Evolutionary conservation across 2,113 vertebrate genomes (phyloP).

Genomic region (Cinclus cinclus): DNA sequence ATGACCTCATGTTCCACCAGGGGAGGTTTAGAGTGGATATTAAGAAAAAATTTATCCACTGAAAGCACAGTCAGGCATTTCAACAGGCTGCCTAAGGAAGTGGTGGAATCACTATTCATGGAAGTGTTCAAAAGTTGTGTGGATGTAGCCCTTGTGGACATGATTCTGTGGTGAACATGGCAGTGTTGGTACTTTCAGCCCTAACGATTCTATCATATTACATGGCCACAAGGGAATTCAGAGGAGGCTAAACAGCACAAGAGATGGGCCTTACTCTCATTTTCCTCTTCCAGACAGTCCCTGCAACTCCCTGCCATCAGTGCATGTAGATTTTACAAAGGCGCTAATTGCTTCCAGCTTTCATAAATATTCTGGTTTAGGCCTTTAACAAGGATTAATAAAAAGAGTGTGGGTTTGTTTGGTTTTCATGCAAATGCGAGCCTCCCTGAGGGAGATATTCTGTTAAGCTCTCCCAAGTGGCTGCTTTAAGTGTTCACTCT

Average conservation of each 20-base stretch:
- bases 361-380: constrained; percentile 55
- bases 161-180: not conserved
- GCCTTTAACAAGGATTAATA: constrained; percentile 62
- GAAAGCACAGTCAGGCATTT: not conserved
- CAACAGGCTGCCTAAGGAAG: not conserved
- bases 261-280: not conserved
- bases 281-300: not conserved
- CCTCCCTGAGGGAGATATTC: constrained; percentile 39
- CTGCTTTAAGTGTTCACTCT: constrained; percentile 43
- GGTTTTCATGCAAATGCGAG: constrained; percentile 66
- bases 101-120: not conserved
- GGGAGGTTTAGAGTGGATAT: not conserved
- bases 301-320: not conserved
- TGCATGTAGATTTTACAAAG: constrained; percentile 47
- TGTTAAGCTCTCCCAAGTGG: constrained; percentile 39
- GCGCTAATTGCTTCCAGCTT: constrained; percentile 51
- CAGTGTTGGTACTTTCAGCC: not conserved
- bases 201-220: not conserved
- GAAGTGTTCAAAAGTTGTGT: not conserved
- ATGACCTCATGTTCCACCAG: rapidly evolving
- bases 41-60: not conserved
- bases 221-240: not conserved
- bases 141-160: not conserved
- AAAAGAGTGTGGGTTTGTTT: constrained; percentile 43
- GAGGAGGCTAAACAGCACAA: not conserved